Percentiles rank a stretch among this genome's conserved stretches.
phyloP scores from a whole-genome alignment of 2,797 vertebrate species.

The Spondyliosoma cantharus region DNA sequence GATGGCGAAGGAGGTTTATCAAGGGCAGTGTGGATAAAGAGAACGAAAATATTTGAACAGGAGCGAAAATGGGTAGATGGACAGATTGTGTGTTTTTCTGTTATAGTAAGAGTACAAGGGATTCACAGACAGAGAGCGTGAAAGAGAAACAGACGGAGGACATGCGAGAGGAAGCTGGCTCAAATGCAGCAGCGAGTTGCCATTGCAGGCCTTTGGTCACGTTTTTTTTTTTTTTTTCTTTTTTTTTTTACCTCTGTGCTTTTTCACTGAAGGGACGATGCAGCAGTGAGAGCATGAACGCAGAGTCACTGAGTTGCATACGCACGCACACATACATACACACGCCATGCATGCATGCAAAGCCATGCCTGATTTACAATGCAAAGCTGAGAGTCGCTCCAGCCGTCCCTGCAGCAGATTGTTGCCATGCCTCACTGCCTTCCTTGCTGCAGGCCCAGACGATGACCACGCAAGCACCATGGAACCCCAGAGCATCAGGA shows the following conservation, averaged over 20 bases:
- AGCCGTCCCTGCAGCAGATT: conserved; percentile 60
- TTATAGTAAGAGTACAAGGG: conserved; percentile 1
- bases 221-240: background rate
- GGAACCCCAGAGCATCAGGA: conserved; percentile 41
- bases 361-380: conserved; percentile 72
- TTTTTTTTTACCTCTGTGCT: conserved; percentile 9
- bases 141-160: conserved; percentile 48
- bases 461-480: conserved; percentile 58
- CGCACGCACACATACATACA: conserved; percentile 11
- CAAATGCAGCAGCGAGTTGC: conserved; percentile 45
- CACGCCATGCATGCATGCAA: conserved; percentile 25
- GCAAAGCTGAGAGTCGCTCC: conserved; percentile 67
- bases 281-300: conserved; percentile 48
- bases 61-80: conserved; percentile 5
- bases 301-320: conserved; percentile 22
- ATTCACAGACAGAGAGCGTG: conserved; percentile 28
- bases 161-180: conserved; percentile 24
- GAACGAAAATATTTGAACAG: background rate
- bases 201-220: conserved; percentile 47
- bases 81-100: conserved; percentile 25
- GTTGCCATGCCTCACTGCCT: conserved; percentile 60
- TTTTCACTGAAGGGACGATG: conserved; percentile 44
- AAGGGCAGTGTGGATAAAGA: conserved; percentile 2
- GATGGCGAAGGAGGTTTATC: background rate
- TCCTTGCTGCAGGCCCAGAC: conserved; percentile 55